A percentile compares a stretch with the other conserved stretches of the same genome.
Evolutionary conservation across 2,888 invertebrate species (phyloP).

Genomic region (Spicauda simplicius): DNA sequence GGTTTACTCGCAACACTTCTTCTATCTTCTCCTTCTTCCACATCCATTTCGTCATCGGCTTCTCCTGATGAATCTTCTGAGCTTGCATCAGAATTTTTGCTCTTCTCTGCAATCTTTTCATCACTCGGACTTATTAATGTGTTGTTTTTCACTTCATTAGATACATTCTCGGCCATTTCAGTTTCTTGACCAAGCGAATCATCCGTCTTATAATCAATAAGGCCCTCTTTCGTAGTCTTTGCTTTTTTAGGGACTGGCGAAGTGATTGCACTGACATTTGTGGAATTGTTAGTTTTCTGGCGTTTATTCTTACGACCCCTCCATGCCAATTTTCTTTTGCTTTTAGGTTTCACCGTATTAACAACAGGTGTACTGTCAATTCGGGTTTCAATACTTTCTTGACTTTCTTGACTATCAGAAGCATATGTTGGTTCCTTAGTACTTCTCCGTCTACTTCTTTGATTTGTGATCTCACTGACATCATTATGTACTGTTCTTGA

Average conservation of each 20-base stretch:
- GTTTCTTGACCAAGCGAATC: slow-evolving; percentile 60
- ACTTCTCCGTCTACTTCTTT: slow-evolving; percentile 60
- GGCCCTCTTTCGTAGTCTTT: slow-evolving; percentile 55
- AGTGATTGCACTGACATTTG: slow-evolving; percentile 45
- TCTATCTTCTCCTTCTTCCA: slow-evolving; percentile 83
- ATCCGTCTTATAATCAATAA: slow-evolving; percentile 61
- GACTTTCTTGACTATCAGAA: slow-evolving; percentile 78
- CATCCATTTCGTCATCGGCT: slow-evolving; percentile 88
- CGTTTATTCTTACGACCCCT: slow-evolving; percentile 74
- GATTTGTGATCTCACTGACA: slow-evolving; percentile 48
- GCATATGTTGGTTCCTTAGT: slow-evolving; percentile 61
- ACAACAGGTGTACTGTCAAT: slow-evolving; percentile 50
- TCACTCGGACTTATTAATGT: slow-evolving; percentile 53
- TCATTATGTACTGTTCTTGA: slow-evolving; percentile 61
- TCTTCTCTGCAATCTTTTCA: slow-evolving; percentile 60
- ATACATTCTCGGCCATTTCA: slow-evolving; percentile 40
- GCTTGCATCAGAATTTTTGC: slow-evolving; percentile 76
- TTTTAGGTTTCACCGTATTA: slow-evolving; percentile 57
- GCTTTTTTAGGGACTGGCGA: slow-evolving; percentile 67
- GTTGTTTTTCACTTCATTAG: slow-evolving; percentile 45
- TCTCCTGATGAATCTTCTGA: slow-evolving; percentile 87
- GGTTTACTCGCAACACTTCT: slow-evolving; percentile 70
- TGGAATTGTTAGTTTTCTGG: slow-evolving; percentile 55
- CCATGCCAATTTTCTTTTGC: slow-evolving; percentile 81
- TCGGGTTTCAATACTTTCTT: slow-evolving; percentile 59